These are phyloP conservation scores for Abrostola tripartita DNA, from an alignment of 2,888 invertebrate genomes.

Conservation along the genomic window DNA sequence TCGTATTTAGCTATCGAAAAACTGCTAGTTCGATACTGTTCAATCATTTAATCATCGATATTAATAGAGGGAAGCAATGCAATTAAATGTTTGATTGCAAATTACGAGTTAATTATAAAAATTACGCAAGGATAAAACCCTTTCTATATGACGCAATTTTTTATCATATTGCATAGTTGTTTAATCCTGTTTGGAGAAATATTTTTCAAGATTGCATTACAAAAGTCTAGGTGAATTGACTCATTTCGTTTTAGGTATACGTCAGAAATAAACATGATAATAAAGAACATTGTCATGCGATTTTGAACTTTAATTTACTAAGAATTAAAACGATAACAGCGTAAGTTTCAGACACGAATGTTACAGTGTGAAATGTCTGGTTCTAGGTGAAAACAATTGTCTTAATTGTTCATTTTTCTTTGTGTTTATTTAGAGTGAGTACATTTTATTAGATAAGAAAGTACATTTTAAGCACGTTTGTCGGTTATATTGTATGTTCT, in stretches of 20 bases:
- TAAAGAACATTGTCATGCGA: neutral
- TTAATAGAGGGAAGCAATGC: conserved; percentile 52
- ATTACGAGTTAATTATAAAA: conserved; percentile 51
- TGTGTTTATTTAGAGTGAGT: too few relatives aligned
- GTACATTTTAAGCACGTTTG: too few relatives aligned
- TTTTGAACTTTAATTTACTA: neutral
- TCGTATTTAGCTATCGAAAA: conserved; percentile 5
- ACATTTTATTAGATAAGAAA: too few relatives aligned
- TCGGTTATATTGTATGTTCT: too few relatives aligned
- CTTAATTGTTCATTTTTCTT: too few relatives aligned
- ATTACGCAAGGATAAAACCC: conserved; percentile 74
- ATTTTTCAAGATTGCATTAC: conserved; percentile 49
- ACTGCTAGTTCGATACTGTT: conserved; percentile 16
- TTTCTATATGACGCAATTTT: conserved; percentile 79
- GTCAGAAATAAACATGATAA: neutral
- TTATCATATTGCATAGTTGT: conserved; percentile 69
- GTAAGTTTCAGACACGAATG: neutral
- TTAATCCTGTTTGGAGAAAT: conserved; percentile 57
- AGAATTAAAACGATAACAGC: neutral
- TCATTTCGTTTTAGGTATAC: conserved; percentile 34
- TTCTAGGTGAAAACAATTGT: neutral
- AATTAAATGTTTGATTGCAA: conserved; percentile 55
- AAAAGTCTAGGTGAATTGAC: conserved; percentile 48
- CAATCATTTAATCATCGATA: conserved; percentile 32
- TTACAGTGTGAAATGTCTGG: neutral